Evolutionary conservation across 2,797 vertebrate genomes (phyloP).

Genomic region (Liparis tanakae): DNA sequence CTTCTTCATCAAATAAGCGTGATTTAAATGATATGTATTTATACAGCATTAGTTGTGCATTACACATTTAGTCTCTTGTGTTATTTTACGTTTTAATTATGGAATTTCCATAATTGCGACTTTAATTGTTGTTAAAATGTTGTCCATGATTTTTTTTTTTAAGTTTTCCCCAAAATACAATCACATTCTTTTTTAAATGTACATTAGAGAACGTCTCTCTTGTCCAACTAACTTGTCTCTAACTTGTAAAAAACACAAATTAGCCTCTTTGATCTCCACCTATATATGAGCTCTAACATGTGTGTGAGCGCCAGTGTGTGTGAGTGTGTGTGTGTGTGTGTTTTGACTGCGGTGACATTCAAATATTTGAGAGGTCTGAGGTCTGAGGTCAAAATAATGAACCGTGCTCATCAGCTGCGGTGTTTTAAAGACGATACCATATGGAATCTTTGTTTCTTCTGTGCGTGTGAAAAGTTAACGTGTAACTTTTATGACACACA

Average conservation of each 20-base stretch:
- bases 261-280: not conserved
- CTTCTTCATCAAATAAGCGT: not conserved
- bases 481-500: not conserved
- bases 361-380: conserved; percentile 35
- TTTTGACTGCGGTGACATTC: conserved; percentile 15
- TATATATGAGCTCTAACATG: not conserved
- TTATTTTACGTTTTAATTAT: not conserved
- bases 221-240: not conserved
- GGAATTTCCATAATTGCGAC: not conserved
- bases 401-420: conserved; percentile 13
- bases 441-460: not conserved
- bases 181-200: not conserved
- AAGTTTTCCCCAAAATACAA: not conserved
- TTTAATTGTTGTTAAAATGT: not conserved
- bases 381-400: conserved; percentile 35
- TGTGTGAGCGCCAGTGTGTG: not conserved
- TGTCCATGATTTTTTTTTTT: too few relatives aligned
- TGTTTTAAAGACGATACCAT: conserved; percentile 38
- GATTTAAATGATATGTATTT: not conserved
- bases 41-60: not conserved
- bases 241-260: not conserved
- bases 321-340: conserved; percentile 5
- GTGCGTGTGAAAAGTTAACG: not conserved
- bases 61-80: not conserved
- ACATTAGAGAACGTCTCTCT: not conserved